Base-by-base conservation (phyloP, 2,113 vertebrate species). In the Cyanistes caeruleus region DNA sequence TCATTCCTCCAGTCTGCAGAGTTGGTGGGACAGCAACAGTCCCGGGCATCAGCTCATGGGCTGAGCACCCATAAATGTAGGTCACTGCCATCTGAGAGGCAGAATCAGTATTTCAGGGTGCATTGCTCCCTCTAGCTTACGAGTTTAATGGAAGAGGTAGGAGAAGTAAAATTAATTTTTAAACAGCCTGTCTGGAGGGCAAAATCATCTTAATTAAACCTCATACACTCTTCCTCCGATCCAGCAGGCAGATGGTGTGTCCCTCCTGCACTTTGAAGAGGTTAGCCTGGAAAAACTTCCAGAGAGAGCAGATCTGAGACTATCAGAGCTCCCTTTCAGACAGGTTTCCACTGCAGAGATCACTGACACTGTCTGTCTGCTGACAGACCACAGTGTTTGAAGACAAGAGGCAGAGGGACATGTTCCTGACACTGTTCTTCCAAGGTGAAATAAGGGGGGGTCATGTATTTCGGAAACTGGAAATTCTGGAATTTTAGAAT, bases 131-230 rank as follows among this genome's bases (percentile, higher is more conserved):
- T 90, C 68, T 70, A 75, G 62, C 46, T 94, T 75, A 11, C 0
- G 0, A 77, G 51, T 60, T 84, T 43, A 69, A 80, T 30, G 69
- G 81, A 93, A 91, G 59, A 64, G 77, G 39, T 65, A 87, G 48
- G 11, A 73, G 56, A 94, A 30, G 21, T 62, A 53, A 87, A 89
- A 93, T 76, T 35, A 94, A 52, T 92, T 86, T 93, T 96, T 75
- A 91, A 95, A 86, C 89, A 85, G 55, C 41, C 72, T 91, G 72
- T 48, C 95, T 84, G 79, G 95, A 97, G 79, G 90, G 83, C 85
- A 94, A 89, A 92, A 60, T 72, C 79, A 73, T 91, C 65, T 91
- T 93, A 84, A 97, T 95, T 95, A 94, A 95, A 93, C 89, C 80
- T 93, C 64, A 43, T 89, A 70, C 39, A 3, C 30, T 90, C 58